Conservation (phyloP, 2,888 invertebrate species). For the Tetanocera ferruginea region DNA sequence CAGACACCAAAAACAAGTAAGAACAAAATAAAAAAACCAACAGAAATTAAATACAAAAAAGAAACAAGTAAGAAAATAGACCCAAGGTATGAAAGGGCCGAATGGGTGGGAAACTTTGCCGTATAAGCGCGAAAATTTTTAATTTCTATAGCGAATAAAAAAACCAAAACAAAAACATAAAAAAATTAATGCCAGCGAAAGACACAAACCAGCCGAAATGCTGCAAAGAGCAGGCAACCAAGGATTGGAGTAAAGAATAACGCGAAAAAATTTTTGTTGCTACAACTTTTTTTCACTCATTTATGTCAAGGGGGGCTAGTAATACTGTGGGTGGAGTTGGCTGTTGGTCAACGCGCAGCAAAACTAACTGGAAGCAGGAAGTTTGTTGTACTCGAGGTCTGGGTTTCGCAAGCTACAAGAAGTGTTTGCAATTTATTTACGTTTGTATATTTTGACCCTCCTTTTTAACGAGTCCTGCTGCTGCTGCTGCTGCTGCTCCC, state of each 20-base stretch:
- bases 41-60: constrained; percentile 17
- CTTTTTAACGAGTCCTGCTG: constrained; percentile 11
- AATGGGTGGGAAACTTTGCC: background rate
- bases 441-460: constrained; percentile 33
- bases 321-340: background rate
- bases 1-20: constrained; percentile 49
- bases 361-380: background rate
- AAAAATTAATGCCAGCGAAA: background rate
- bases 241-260: background rate
- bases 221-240: background rate
- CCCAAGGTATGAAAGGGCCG: background rate
- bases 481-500: background rate
- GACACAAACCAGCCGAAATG: background rate
- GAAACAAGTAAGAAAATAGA: background rate
- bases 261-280: background rate
- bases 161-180: background rate
- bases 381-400: background rate
- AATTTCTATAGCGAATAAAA: constrained; percentile 26
- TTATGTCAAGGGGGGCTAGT: background rate
- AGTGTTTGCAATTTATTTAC: constrained; percentile 38
- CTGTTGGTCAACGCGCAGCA: background rate
- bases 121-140: constrained; percentile 38
- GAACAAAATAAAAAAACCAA: constrained; percentile 41
- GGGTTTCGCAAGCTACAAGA: constrained; percentile 19
- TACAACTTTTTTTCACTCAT: background rate